phyloP scores from a whole-genome alignment of 2,113 vertebrate genomes.

The Bagarius yarrelli region DNA sequence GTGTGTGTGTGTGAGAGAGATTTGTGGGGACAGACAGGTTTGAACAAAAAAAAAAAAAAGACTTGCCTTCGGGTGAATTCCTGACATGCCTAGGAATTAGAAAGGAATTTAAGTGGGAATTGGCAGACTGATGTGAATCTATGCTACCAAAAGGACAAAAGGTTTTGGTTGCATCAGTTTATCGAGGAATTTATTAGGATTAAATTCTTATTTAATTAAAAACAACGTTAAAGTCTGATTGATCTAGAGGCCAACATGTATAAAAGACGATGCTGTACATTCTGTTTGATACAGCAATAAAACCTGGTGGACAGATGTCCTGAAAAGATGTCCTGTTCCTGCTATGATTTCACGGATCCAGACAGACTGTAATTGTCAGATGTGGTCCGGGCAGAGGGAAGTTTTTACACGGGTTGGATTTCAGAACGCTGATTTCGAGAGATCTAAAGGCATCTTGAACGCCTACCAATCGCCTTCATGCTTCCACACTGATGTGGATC shows the following conservation, averaged over 20 bases:
- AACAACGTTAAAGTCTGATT: not conserved
- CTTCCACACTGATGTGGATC: not conserved
- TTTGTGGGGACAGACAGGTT: not conserved
- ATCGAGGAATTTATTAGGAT: not conserved
- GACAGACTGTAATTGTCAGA: not conserved
- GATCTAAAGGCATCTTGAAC: not conserved
- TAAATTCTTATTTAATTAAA: not conserved
- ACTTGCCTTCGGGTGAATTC: not conserved
- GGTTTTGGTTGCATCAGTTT: not conserved
- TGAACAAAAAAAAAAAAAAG: not conserved
- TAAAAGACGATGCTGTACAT: not conserved
- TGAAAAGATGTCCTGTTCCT: not conserved
- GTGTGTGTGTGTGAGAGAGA: too few relatives aligned
- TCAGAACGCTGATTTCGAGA: not conserved
- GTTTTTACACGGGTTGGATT: not conserved
- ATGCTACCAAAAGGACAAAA: not conserved
- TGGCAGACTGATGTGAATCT: not conserved
- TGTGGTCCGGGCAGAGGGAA: not conserved
- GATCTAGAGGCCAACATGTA: not conserved
- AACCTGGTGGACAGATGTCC: not conserved
- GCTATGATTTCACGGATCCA: not conserved
- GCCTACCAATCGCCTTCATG: too few relatives aligned
- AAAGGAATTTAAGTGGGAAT: not conserved
- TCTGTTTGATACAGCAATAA: not conserved
- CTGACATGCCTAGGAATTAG: slow-evolving; percentile 14